These are phyloP conservation scores for Athrips mouffetella DNA, from an alignment of 2,888 invertebrate species.

Conservation along the genomic window DNA sequence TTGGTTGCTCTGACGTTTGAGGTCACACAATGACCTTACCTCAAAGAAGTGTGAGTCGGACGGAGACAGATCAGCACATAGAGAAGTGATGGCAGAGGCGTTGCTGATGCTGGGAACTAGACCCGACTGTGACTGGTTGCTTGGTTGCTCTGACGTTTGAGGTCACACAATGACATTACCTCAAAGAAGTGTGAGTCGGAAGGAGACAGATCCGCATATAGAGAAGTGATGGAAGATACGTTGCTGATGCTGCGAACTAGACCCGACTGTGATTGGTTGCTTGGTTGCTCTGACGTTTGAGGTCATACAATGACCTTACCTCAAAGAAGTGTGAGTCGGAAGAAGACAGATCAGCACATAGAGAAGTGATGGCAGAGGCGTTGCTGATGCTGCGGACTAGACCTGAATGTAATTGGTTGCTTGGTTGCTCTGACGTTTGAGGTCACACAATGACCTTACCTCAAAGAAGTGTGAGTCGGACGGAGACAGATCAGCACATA, in stretches of 20 bases:
- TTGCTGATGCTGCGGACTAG: constrained; percentile 73
- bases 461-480: constrained; percentile 94
- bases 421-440: too few species aligned
- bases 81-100: constrained; percentile 82
- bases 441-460: too few species aligned
- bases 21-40: too few species aligned
- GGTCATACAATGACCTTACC: too few species aligned
- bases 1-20: too few species aligned
- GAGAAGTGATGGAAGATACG: constrained; percentile 82
- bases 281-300: too few species aligned
- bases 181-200: constrained; percentile 94
- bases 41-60: constrained; percentile 94
- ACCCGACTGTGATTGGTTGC: constrained; percentile 29
- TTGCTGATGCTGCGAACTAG: constrained; percentile 73
- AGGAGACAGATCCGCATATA: constrained; percentile 88
- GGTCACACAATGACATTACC: too few species aligned
- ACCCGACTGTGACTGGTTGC: constrained; percentile 28
- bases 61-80: constrained; percentile 88
- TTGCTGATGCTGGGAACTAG: constrained; percentile 73
- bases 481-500: constrained; percentile 88
- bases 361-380: constrained; percentile 82
- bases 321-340: constrained; percentile 94
- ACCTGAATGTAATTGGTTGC: constrained; percentile 29
- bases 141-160: too few species aligned
- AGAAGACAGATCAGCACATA: constrained; percentile 88